phyloP scores from a whole-genome alignment of 2,113 vertebrate species.

The Tachysurus vachellii region DNA sequence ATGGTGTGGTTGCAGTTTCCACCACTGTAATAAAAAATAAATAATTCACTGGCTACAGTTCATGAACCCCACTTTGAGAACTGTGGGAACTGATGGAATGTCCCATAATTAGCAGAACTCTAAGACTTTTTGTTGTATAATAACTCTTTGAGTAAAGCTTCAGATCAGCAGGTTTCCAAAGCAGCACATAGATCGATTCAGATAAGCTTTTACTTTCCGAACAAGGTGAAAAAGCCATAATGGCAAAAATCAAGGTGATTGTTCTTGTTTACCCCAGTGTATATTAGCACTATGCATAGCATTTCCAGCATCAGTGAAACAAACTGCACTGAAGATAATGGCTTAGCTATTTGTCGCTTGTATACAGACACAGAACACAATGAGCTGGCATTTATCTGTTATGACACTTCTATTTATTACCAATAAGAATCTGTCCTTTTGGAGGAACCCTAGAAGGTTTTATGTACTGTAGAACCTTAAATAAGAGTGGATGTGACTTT shows the following conservation, averaged over 20 bases:
- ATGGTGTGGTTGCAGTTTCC: constrained; percentile 12
- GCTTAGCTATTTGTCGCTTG: neutral
- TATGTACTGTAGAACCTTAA: neutral
- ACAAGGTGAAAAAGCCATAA: neutral
- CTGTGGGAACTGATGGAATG: constrained; percentile 30
- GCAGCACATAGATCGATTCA: neutral
- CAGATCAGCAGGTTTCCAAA: neutral
- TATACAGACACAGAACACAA: neutral
- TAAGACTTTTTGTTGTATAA: neutral
- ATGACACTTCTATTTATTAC: neutral
- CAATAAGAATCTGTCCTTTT: neutral
- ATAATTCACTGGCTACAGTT: neutral
- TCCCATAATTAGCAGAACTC: constrained; percentile 17
- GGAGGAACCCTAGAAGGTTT: neutral
- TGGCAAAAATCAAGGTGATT: neutral
- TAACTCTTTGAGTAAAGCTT: neutral
- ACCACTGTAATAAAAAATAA: neutral
- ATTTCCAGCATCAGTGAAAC: neutral
- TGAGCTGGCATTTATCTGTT: neutral
- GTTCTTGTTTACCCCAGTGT: neutral
- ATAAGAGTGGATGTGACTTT: neutral
- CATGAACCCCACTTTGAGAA: neutral
- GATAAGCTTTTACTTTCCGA: neutral
- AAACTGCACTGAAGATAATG: neutral
- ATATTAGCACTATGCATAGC: neutral